phyloP scores from a whole-genome alignment of 2,113 vertebrate genomes.

The Platysternon megacephalum region DNA sequence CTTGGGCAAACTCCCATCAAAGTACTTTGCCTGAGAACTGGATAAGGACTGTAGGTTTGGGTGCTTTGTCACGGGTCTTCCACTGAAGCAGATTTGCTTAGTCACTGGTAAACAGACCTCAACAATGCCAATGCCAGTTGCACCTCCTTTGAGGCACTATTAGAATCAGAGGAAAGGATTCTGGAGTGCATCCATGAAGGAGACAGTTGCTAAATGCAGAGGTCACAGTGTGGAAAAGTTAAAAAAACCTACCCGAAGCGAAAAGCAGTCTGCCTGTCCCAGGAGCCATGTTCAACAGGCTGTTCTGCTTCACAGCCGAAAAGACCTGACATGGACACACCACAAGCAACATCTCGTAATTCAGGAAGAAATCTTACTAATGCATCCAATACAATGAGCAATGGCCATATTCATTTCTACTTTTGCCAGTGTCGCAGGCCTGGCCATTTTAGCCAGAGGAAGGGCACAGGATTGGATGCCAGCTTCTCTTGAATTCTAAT shows the following conservation, averaged over 20 bases:
- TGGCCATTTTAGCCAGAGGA: neutral
- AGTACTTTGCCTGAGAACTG: neutral
- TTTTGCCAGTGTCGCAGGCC: neutral
- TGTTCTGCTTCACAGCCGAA: neutral
- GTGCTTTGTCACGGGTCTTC: neutral
- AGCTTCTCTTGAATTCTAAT: neutral
- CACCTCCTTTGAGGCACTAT: fast-evolving
- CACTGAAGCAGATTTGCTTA: neutral
- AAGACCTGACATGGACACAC: neutral
- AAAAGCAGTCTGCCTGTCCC: neutral
- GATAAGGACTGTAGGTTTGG: neutral
- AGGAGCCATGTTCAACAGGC: neutral
- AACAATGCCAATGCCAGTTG: neutral
- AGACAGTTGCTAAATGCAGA: neutral
- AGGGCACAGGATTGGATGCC: neutral
- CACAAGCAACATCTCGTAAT: neutral
- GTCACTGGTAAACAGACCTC: neutral
- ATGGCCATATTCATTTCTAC: neutral
- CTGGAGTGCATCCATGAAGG: neutral
- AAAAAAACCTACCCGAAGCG: neutral
- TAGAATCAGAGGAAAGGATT: fast-evolving
- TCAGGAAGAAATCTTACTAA: neutral
- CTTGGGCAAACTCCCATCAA: neutral
- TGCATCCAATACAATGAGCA: neutral
- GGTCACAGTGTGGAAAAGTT: neutral